Evolutionary conservation across 2,113 vertebrate genomes (phyloP).

Genomic region (Tursiops truncatus): DNA sequence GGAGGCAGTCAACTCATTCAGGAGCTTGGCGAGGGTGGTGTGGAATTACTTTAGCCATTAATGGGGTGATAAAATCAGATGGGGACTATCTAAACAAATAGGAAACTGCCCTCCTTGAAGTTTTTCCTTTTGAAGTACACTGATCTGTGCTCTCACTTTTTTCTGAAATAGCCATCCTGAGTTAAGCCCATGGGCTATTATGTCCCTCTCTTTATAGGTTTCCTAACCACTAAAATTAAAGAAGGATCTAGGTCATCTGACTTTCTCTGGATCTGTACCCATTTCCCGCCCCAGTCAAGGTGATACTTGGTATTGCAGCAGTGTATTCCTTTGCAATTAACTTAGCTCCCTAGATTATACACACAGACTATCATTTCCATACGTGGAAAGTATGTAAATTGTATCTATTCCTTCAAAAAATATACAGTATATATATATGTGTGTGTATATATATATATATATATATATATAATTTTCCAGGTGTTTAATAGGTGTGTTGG

Average conservation of each 20-base stretch:
- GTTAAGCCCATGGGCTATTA: not conserved
- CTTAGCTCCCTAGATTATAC: not conserved
- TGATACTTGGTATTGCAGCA: accelerated
- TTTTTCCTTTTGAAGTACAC: not conserved
- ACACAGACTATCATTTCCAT: accelerated
- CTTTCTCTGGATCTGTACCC: too few species aligned
- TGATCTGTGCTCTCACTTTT: accelerated
- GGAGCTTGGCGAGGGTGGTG: not conserved
- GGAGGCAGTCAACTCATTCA: not conserved
- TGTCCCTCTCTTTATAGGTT: too few species aligned
- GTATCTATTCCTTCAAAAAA: not conserved
- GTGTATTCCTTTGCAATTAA: not conserved
- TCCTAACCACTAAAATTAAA: not conserved
- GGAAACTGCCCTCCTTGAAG: not conserved
- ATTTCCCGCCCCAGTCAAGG: accelerated
- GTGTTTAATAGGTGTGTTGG: not conserved
- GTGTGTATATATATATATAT: too few species aligned
- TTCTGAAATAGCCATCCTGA: too few species aligned
- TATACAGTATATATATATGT: too few species aligned
- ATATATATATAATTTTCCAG: not conserved
- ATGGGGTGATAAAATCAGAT: not conserved
- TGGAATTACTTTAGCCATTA: not conserved
- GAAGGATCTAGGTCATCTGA: too few species aligned
- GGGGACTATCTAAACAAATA: not conserved
- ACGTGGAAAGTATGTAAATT: accelerated